Percentiles rank a stretch among this genome's conserved stretches.
These are phyloP conservation scores for Chauna torquata DNA, from an alignment of 2,113 vertebrate species.

Conservation along the genomic window DNA sequence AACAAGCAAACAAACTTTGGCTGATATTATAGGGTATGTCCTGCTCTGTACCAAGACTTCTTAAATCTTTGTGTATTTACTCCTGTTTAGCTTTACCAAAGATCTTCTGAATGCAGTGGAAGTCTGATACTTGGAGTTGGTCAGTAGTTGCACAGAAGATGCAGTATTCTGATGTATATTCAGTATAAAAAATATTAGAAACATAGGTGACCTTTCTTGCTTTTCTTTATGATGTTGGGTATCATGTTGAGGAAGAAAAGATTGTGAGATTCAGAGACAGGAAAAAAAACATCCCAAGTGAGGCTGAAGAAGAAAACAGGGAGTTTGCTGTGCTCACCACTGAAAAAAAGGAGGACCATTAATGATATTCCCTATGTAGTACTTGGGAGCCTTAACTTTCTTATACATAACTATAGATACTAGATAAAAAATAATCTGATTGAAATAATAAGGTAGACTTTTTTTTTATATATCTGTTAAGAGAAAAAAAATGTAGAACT, in stretches of 20 bases:
- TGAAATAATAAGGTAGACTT: neutral
- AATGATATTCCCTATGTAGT: neutral
- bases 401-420: neutral
- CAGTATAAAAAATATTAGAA: neutral
- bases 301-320: neutral
- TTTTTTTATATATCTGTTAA: neutral
- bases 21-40: neutral
- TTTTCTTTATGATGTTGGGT: neutral
- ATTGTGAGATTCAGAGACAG: neutral
- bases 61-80: neutral
- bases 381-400: neutral
- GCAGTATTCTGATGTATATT: neutral
- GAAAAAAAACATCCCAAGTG: neutral
- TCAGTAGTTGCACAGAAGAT: neutral
- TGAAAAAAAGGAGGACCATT: neutral
- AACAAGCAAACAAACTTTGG: too few relatives aligned
- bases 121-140: neutral
- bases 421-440: neutral
- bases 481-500: neutral
- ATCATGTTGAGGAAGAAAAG: neutral
- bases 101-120: neutral
- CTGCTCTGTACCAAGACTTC: neutral
- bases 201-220: neutral
- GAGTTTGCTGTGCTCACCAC: neutral
- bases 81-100: neutral